Evolutionary conservation across 2,797 vertebrate genomes (phyloP).

Genomic region (Pseudochirops cupreus): DNA sequence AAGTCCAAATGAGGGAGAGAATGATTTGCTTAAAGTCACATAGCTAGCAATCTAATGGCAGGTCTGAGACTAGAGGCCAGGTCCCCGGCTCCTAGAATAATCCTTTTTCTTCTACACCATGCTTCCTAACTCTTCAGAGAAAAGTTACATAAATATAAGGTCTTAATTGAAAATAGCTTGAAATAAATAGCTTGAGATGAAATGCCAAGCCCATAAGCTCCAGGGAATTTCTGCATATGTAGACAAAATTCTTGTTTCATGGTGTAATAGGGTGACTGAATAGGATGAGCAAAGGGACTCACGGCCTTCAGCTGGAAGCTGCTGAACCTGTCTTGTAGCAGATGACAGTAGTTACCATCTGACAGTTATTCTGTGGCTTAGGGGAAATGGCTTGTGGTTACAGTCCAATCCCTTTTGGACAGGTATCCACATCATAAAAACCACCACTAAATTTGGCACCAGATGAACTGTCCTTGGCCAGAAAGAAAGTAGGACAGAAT

Average conservation of each 20-base stretch:
- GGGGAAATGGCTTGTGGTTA: constrained; percentile 74
- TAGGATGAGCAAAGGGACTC: constrained; percentile 60
- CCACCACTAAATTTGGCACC: constrained; percentile 67
- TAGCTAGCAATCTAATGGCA: not conserved
- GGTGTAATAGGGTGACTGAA: constrained; percentile 46
- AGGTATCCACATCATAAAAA: constrained; percentile 74
- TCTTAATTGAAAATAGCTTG: not conserved
- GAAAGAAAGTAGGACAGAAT: constrained; percentile 58
- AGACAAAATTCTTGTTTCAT: constrained; percentile 6
- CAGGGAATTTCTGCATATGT: not conserved
- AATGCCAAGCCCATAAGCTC: not conserved
- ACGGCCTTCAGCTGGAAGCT: constrained; percentile 40
- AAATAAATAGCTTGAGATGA: constrained; percentile 29
- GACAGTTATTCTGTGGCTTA: constrained; percentile 76
- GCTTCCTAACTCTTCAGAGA: not conserved
- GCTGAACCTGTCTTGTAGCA: constrained; percentile 66
- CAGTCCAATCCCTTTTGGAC: constrained; percentile 64
- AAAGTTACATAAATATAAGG: not conserved
- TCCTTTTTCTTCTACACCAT: not conserved
- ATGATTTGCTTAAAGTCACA: not conserved
- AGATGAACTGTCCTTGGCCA: constrained; percentile 21
- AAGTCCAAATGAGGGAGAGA: not conserved
- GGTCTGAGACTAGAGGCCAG: not conserved
- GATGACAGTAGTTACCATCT: constrained; percentile 73
- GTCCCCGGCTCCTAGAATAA: not conserved